phyloP scores from a whole-genome alignment of 2,113 vertebrate species.

The Harpagus bidentatus region DNA sequence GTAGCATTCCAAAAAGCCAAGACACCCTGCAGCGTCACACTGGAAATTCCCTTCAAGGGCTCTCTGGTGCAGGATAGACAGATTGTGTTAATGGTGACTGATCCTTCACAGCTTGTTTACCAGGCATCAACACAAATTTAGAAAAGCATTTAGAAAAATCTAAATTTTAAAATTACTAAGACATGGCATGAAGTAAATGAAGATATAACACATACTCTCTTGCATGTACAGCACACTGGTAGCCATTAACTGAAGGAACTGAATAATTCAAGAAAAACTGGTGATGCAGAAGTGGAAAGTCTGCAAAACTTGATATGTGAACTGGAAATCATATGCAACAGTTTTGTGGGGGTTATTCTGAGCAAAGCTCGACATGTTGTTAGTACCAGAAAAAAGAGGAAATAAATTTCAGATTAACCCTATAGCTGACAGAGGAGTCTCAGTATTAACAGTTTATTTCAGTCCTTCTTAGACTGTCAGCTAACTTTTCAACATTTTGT shows the following conservation, averaged over 20 bases:
- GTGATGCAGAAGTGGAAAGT: neutral
- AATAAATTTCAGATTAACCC: neutral
- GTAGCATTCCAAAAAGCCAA: neutral
- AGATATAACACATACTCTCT: neutral
- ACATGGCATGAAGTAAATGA: neutral
- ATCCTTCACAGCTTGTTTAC: constrained; percentile 27
- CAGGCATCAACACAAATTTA: neutral
- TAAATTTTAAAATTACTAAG: neutral
- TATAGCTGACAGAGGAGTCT: neutral
- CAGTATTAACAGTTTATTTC: neutral
- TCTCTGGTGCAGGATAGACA: constrained; percentile 13
- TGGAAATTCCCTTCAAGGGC: neutral
- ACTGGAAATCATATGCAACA: neutral
- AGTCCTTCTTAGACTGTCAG: neutral
- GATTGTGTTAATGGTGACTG: constrained; percentile 46
- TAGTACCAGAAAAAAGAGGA: neutral
- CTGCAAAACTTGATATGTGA: neutral
- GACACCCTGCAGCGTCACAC: neutral
- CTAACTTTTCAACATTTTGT: neutral
- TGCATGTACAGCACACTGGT: neutral
- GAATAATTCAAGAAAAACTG: constrained; percentile 12
- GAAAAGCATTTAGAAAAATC: neutral
- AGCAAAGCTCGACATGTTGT: neutral
- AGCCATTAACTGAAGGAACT: neutral
- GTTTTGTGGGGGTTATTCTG: neutral